phyloP scores from a whole-genome alignment of 2,113 vertebrate species.

The Mandrillus leucophaeus region DNA sequence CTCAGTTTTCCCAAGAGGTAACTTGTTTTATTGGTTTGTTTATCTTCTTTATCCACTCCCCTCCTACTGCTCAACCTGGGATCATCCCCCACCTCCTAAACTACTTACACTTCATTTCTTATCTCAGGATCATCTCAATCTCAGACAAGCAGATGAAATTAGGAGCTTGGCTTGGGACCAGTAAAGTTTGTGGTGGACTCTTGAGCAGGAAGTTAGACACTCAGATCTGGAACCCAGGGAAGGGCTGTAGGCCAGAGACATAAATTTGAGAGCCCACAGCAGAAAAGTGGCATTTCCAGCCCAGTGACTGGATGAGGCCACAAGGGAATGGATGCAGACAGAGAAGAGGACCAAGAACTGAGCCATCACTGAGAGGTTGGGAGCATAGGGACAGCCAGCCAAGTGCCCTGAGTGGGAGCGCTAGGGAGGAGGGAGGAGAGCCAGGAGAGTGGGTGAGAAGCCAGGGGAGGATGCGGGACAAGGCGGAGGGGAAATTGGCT shows the following conservation, averaged over 20 bases:
- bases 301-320: background rate
- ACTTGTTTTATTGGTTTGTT: background rate
- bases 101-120: background rate
- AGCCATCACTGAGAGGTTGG: background rate
- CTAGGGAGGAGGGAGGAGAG: background rate
- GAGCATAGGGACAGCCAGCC: background rate
- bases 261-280: background rate
- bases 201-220: background rate
- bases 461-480: background rate
- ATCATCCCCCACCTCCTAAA: background rate
- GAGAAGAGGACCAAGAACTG: background rate
- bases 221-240: background rate
- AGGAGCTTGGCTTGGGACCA: background rate
- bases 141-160: background rate
- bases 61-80: too few relatives aligned
- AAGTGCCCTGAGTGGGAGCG: background rate
- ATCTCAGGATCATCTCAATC: background rate
- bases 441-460: fast-evolving
- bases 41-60: too few relatives aligned
- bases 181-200: fast-evolving
- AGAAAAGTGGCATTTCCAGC: too few relatives aligned
- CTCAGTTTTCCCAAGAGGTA: background rate
- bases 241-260: background rate
- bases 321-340: fast-evolving
- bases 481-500: fast-evolving